phyloP scores from a whole-genome alignment of 2,797 vertebrate genomes.

The Megaceryle alcyon region DNA sequence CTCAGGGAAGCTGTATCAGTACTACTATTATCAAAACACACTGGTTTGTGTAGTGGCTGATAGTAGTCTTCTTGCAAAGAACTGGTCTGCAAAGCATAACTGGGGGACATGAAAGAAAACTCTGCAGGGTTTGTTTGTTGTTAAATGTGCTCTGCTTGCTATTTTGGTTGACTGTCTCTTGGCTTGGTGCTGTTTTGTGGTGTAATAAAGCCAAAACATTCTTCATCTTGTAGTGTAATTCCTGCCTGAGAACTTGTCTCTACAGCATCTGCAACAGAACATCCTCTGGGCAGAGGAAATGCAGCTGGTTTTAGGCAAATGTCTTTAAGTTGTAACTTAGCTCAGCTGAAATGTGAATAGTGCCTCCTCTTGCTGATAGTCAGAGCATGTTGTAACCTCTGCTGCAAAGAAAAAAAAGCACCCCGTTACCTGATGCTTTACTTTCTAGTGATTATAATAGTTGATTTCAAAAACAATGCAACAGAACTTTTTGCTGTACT shows the following conservation, averaged over 20 bases:
- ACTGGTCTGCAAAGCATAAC: neutral
- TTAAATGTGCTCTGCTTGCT: neutral
- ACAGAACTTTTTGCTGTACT: neutral
- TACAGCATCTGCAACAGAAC: neutral
- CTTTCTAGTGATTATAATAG: neutral
- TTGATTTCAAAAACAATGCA: neutral
- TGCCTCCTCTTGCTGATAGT: neutral
- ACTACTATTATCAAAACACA: neutral
- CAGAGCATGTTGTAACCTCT: neutral
- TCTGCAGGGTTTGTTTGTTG: neutral
- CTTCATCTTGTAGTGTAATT: neutral
- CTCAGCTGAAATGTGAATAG: neutral
- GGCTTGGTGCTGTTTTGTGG: neutral
- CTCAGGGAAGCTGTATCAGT: neutral
- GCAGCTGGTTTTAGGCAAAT: neutral
- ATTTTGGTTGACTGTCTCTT: neutral
- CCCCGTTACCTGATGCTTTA: accelerated
- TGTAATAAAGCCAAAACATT: neutral
- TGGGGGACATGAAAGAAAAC: neutral
- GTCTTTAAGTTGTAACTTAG: neutral
- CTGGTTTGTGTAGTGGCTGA: neutral
- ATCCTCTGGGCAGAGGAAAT: neutral
- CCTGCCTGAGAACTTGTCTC: neutral
- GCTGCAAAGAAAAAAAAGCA: neutral
- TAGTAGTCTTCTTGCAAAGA: neutral